Base-by-base conservation (phyloP, 2,113 vertebrate species). In the Catharus minimus region DNA sequence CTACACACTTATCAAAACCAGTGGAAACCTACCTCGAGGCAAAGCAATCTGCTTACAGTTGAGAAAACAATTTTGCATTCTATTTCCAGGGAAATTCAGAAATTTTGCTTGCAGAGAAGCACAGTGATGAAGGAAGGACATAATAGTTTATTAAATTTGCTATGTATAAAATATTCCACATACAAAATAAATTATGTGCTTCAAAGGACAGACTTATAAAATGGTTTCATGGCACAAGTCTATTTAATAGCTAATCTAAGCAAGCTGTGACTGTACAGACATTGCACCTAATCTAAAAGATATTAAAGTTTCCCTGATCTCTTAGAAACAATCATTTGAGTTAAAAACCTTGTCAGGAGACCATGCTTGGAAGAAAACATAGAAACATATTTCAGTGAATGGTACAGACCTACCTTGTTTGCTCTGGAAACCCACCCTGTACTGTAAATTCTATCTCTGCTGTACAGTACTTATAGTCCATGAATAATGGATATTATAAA, bases 401-500 rank as follows among this genome's bases (percentile, higher is more conserved):
- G 58, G 39, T 41, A 88, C 50, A 89, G 64, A 85, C 49, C 8
- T 26, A 75, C 61, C 38, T 69, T 72, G n/a, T 74, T 81, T 91
- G 41, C 82, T 88, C 81, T 88, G 64, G 79, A 90, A 91, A 57
- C 21, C 3, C 11, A 93, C 61, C 50, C 22, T 33, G 39, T 67
- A 75, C 72, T 64, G 65, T 80, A 86, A 93, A 90, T 88, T 71
- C 65, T 73, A 14, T 86, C 82, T 91, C 44, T 74, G 65, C 49
- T 46, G 38, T 44, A 53, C 41, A 90, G 73, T 41, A 82, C 69
- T 87, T 86, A 62, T 0, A 78, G 74, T 15, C 46, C 22, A 87
- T 82, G 77, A 94, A 82, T 84, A 93, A 87, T 76, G 58, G 57
- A 84, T 87, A 78, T 30, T 72, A 82, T 53, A 84, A 91, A 85